Base-by-base conservation (phyloP, 2,113 vertebrate species). In the Myotis yumanensis region DNA sequence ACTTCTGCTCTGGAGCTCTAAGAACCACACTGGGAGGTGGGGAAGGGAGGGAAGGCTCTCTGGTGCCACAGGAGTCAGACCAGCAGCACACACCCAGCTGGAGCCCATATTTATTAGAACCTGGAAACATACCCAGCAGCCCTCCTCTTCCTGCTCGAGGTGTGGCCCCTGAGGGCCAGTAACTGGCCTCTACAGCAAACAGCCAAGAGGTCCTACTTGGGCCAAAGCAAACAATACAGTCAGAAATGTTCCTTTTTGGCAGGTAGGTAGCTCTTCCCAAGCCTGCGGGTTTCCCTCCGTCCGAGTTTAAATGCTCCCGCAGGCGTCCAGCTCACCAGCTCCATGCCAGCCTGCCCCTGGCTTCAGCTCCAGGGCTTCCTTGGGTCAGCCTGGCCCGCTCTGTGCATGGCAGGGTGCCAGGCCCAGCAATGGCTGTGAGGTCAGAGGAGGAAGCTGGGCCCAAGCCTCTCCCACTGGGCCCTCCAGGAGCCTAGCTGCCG, bases 401-500 rank as follows among this genome's bases (percentile, higher is more conserved):
- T 1, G 3, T 1, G 11, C 76, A 17, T 4, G 11, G 73, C 18
- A 15, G 20, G 40, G 35, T 20, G 40, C 22, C 2, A 7, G 22
- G 62, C n/a, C 16, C n/a, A 22, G 77, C 32, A 68, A 83, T 71
- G 23, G 52, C n/a, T 9, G 48, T 25, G 28, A 71, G 46, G 32
- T 23, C 51, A 16, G 20, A 79, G 62, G 32, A 10, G 23, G 51
- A 11, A 9, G 79, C 18, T 1, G 25, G 23, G 22, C 51, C 28
- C 2, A 7, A 7, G 46, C 30, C 30, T 37, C 18, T 4, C 48
- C 15, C 5, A 0, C 8, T 2, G 20, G 1, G 11, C 35, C 11
- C 43, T 82, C 0, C 0, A 73, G 79, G 54, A 96, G 86, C 96
- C 0, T 97, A 97, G 94, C 86, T 97, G 48, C 98, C 98, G 8